Base-by-base conservation (phyloP, 2,888 invertebrate genomes). In the Oxystoma pomonae region DNA sequence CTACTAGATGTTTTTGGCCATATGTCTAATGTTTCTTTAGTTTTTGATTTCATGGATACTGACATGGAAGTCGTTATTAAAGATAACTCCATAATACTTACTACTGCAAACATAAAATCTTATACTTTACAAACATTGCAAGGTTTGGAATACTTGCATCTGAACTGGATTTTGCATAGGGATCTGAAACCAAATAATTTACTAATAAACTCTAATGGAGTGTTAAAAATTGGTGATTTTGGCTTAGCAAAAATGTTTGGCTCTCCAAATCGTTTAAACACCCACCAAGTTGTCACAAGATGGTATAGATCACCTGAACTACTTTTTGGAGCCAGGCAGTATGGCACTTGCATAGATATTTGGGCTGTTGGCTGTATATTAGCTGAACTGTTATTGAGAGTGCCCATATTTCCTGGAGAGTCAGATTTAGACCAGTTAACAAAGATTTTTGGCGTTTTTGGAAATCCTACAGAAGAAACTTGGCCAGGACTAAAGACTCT, bases 41-140 rank as follows among this genome's bases (percentile, higher is more conserved):
- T 99, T 0, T 98, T 99, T 83, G 99, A 99, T 81, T 99, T 97
- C 75, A 98, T 99, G 98, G 97, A 98, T 77, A 98, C 98, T 49
- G 99, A 99, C 81, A 83, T 99, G 72, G 99, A 99, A 85, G 93
- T 96, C 70, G 90, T 94, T 70, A 90, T 94, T 71, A 94, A 93
- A 81, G 97, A 98, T 76, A 88, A 82, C 66, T 90, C 86, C 71
- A 92, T 97, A 73, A 92, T 97, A 64, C 83, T 98, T 62, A 91
- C 94, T 16, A 90, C 95, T 55, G 89, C 91, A 1, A 94, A 99
- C 81, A 94, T 98, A 61, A 99, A 99, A 79, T 87, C 97, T 0
- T 99, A 98, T 75, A 91, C 90, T 78, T 86, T 99, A 61, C 98
- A 98, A 89, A 98, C 98, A 1, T 81, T 99, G 18, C 88, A 90